phyloP scores from a whole-genome alignment of 2,113 vertebrate genomes.

The Choloepus hoffmanni region DNA sequence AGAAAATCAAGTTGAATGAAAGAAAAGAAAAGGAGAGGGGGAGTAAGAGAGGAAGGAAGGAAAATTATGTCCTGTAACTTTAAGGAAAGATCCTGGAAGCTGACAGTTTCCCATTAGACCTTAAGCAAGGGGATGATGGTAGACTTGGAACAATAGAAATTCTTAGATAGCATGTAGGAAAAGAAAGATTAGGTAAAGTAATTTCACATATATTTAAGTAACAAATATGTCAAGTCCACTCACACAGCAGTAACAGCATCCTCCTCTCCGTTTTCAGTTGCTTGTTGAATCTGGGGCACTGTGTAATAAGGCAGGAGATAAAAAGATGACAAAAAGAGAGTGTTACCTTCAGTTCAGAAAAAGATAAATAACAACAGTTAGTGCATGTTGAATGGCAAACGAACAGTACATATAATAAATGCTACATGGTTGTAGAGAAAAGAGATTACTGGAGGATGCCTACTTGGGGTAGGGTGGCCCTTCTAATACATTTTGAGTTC shows the following conservation, averaged over 20 bases:
- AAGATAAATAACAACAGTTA: neutral
- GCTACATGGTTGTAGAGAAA: neutral
- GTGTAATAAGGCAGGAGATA: neutral
- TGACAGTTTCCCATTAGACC: neutral
- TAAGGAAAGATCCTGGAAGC: neutral
- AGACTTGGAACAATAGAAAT: neutral
- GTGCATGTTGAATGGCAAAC: neutral
- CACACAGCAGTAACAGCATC: neutral
- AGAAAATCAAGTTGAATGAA: neutral
- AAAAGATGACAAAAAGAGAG: neutral
- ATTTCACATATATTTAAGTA: neutral
- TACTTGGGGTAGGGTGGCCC: neutral
- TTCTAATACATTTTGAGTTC: neutral
- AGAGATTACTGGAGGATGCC: neutral
- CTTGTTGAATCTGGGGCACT: constrained; percentile 49
- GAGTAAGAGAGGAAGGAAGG: neutral
- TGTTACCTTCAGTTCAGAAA: neutral
- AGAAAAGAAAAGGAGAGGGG: neutral
- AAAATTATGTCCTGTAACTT: neutral
- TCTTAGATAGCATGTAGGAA: neutral
- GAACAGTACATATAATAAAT: fast-evolving
- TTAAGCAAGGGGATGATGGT: neutral
- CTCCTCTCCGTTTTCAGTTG: neutral
- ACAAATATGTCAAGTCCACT: neutral
- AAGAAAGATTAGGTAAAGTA: neutral